Evolutionary conservation across 2,888 invertebrate genomes (phyloP).

Genomic region (Pterostichus madidus): DNA sequence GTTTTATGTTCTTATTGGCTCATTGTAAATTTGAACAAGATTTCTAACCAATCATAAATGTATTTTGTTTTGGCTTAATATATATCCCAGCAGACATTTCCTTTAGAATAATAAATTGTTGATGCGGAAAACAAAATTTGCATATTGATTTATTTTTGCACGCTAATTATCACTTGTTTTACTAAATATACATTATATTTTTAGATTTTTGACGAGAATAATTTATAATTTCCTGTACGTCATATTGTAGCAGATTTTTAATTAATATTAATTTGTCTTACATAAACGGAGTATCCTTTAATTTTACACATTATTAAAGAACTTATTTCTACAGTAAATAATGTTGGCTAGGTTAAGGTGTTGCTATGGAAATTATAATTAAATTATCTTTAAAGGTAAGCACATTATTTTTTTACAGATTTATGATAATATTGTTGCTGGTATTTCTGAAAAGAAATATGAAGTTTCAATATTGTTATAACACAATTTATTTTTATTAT

Average conservation of each 20-base stretch:
- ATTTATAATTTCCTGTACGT: slow-evolving; percentile 17
- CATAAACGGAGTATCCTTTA: not conserved
- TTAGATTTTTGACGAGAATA: slow-evolving; percentile 22
- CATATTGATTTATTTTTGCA: slow-evolving; percentile 31
- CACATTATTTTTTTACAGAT: not conserved
- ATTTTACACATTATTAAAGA: slow-evolving; percentile 4
- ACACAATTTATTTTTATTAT: too few relatives aligned
- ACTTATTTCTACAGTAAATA: not conserved
- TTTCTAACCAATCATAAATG: slow-evolving; percentile 2
- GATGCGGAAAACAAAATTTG: not conserved
- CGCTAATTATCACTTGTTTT: slow-evolving; percentile 22
- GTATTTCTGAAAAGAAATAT: too few relatives aligned
- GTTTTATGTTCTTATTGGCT: too few relatives aligned
- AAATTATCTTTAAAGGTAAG: not conserved
- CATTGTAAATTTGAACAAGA: not conserved
- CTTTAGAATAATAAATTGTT: slow-evolving; percentile 14
- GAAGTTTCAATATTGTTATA: too few relatives aligned
- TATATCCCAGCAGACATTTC: not conserved
- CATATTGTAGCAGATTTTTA: not conserved
- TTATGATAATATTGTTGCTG: too few relatives aligned
- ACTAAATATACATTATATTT: slow-evolving; percentile 31
- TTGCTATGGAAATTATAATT: slow-evolving; percentile 9
- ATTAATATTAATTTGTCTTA: slow-evolving; percentile 22
- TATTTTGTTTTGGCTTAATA: not conserved
- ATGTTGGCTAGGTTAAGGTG: slow-evolving; percentile 9